A percentile compares a stretch with the other conserved stretches of the same genome.
These are phyloP conservation scores for Heliconius charithonia DNA, from an alignment of 2,888 invertebrate species.

Conservation along the genomic window DNA sequence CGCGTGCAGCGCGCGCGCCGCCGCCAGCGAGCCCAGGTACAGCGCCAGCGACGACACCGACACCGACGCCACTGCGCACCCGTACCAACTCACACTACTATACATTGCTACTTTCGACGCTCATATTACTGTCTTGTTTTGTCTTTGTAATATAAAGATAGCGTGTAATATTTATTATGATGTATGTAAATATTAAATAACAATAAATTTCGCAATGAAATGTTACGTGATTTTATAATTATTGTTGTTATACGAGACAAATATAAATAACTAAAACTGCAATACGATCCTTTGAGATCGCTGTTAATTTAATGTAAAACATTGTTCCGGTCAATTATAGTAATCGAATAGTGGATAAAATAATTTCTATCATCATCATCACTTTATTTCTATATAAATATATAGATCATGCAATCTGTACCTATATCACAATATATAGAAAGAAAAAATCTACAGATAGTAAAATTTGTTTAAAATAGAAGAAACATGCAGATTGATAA, in stretches of 20 bases:
- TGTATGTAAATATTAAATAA: not conserved
- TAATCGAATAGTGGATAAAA: not conserved
- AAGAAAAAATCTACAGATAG: not conserved
- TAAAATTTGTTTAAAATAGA: slow-evolving; percentile 18
- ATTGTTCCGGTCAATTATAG: not conserved
- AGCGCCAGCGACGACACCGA: slow-evolving; percentile 87
- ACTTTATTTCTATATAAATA: not conserved
- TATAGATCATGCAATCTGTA: slow-evolving; percentile 24
- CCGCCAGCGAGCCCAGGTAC: slow-evolving; percentile 86
- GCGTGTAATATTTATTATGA: not conserved
- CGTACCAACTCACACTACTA: no score
- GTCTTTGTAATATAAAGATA: not conserved
- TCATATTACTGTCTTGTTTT: not conserved
- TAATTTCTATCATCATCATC: not conserved
- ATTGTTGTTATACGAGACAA: no score
- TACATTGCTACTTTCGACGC: no score
- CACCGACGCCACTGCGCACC: slow-evolving; percentile 84
- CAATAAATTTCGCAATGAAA: not conserved
- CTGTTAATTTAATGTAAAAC: no score
- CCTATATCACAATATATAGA: not conserved
- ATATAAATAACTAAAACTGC: no score
- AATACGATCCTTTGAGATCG: no score
- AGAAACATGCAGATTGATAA: slow-evolving; percentile 28
- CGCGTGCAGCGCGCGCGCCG: slow-evolving; percentile 86
- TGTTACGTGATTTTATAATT: no score